Base-by-base conservation (phyloP, 2,113 vertebrate genomes). In the Cardinalis cardinalis region DNA sequence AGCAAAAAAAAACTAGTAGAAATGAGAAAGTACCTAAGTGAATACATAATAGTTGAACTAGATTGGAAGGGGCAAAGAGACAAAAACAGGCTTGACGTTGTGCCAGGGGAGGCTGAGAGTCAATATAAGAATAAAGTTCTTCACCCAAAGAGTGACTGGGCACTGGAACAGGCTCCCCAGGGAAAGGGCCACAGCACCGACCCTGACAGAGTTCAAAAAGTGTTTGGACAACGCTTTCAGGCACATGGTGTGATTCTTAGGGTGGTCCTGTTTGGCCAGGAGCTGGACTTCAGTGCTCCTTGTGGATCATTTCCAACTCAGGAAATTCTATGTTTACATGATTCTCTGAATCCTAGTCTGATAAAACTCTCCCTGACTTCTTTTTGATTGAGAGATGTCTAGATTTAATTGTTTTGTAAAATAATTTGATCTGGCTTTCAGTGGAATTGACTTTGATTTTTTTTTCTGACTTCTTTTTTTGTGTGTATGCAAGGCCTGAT, bases 161-260 rank as follows among this genome's bases (percentile, higher is more conserved):
- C 32, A 25, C 34, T 79, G 69, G 17, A 51, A 43, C 6, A 55
- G 25, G 9, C 10, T 92, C 8, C 8, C 8, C 18, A 36, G 78
- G n/a, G n/a, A 58, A 48, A 11, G 8, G 7, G n/a, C 49, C 36
- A 48, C 31, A 81, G n/a, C 12, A 52, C 28, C 4, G 36, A 52
- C 12, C 10, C 4, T 16, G 21, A 44, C 24, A 32, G 36, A 77
- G 14, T 65, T 81, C 23, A 40, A 18, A 21, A 26, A 61, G 14
- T 1, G 2, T 78, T 51, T n/a, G 48, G 36, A 65, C 0, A 7
- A 31, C 1, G 0, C 12, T 72, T 10, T n/a, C 51, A 32, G 44
- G 43, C 36, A 31, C 3, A 2, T 51, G 10, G 3, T 56, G 34
- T 65, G 23, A 72, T 24, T 51, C 44, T n/a, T 38, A 28, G 28